Conservation (phyloP, 2,113 vertebrate genomes). For the Phrynosoma blainvillii region DNA sequence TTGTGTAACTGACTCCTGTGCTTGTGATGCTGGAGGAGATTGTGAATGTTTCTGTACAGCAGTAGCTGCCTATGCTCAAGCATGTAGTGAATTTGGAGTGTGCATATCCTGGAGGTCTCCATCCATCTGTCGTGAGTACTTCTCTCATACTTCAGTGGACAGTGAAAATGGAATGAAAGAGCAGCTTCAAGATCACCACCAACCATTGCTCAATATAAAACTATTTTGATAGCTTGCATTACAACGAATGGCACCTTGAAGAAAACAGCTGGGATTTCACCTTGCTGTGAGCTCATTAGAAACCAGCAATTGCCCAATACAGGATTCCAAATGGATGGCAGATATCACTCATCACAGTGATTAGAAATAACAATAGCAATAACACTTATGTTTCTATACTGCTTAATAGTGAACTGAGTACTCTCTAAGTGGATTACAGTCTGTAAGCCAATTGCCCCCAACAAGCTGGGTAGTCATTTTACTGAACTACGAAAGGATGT, state of each 20-base stretch:
- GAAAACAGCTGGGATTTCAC: not conserved
- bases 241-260: not conserved
- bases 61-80: conserved; percentile 76
- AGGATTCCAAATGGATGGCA: not conserved
- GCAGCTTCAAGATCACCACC: not conserved
- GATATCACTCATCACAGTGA: not conserved
- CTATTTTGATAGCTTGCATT: not conserved
- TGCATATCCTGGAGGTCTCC: conserved; percentile 77
- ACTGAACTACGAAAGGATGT: too few relatives aligned
- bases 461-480: too few relatives aligned
- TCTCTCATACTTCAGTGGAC: not conserved
- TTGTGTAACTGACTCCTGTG: conserved; percentile 75
- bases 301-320: not conserved
- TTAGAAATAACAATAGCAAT: not conserved
- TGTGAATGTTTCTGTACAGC: conserved; percentile 78
- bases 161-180: not conserved
- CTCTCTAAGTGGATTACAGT: too few relatives aligned
- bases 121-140: conserved; percentile 75
- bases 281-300: too few relatives aligned
- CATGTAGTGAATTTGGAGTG: conserved; percentile 70
- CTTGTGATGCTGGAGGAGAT: conserved; percentile 75
- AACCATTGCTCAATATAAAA: not conserved
- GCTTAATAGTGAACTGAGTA: too few relatives aligned
- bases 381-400: too few relatives aligned
- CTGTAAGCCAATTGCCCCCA: too few relatives aligned